These are phyloP conservation scores for Acrocephalus scirpaceus DNA, from an alignment of 2,797 vertebrate species.

Conservation along the genomic window DNA sequence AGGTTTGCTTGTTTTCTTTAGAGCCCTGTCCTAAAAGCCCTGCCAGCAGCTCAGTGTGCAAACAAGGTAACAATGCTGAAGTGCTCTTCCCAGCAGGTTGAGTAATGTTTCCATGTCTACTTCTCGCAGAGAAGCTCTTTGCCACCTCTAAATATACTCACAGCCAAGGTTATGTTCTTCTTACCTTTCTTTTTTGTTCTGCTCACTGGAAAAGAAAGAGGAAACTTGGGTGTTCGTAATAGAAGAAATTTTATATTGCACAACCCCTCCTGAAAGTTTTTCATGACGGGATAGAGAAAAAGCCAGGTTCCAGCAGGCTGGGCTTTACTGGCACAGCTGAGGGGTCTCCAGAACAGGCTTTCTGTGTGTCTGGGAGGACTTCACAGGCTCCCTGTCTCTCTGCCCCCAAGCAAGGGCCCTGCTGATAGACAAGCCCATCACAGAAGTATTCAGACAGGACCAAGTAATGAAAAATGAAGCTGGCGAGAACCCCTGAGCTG, in stretches of 20 bases:
- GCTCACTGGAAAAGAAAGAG: background rate
- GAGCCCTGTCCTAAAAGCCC: background rate
- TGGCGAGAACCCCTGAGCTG: background rate
- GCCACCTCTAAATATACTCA: background rate
- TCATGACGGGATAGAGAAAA: background rate
- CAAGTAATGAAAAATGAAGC: background rate
- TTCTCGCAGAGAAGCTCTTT: background rate
- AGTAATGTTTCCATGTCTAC: background rate
- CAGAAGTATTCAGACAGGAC: background rate
- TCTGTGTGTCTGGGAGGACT: background rate
- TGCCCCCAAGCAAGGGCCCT: background rate
- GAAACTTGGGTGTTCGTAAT: background rate
- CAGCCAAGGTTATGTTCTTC: background rate
- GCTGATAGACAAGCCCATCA: background rate
- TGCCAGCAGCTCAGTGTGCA: background rate
- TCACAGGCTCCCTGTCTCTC: background rate
- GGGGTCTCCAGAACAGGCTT: background rate
- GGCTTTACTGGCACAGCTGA: background rate
- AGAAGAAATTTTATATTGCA: background rate
- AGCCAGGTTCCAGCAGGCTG: background rate
- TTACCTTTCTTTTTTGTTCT: background rate
- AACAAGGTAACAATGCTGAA: background rate
- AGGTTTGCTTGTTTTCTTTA: background rate
- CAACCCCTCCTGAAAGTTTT: background rate
- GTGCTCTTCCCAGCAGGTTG: background rate